Base-by-base conservation (phyloP, 2,113 vertebrate genomes). In the Fulmarus glacialis region DNA sequence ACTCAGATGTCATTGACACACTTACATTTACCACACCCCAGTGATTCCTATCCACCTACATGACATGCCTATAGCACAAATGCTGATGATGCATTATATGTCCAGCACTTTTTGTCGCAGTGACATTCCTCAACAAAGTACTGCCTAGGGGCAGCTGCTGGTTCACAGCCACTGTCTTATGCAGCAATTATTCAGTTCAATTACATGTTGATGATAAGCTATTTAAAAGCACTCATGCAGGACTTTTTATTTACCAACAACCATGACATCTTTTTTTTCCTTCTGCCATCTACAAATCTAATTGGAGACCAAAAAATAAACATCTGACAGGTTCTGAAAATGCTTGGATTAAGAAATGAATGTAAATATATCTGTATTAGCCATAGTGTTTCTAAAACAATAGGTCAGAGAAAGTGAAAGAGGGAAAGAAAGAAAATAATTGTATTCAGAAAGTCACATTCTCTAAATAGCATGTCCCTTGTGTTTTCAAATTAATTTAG, bases 211-310 rank as follows among this genome's bases (percentile, higher is more conserved):
- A 97, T 97, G 95, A 97, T 97, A 96, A 96, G 78, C 90, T 96
- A 90, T 97, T 97, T 97, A 97, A 97, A 98, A 91, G 73, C 92
- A 97, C 62, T 97, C 91, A 94, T 15, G n/a, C 83, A 96, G 29
- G 40, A 88, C 63, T 93, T 83, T 96, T 97, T 98, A 96, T 98
- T 98, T 98, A 96, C 89, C 93, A 97, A 92, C 70, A 96, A 72
- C 87, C 79, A 72, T 68, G 48, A 68, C 45, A 55, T 90, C 77
- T 8, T 86, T 14, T 82, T 56, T 56, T 64, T 77, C 66, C 53
- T 87, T 90, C 72, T 93, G 50, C 30, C 50, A 55, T 86, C 58
- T 89, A 91, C 82, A 94, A 89, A 92, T 91, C 40, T 94, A 96
- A 93, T 81, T 56, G 20, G 34, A 74, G 15, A 55, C 38, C 80